Evolutionary conservation across 2,888 invertebrate species (phyloP), one percentile per base, ranked within the genome.

Genomic region (Belgica antarctica): DNA sequence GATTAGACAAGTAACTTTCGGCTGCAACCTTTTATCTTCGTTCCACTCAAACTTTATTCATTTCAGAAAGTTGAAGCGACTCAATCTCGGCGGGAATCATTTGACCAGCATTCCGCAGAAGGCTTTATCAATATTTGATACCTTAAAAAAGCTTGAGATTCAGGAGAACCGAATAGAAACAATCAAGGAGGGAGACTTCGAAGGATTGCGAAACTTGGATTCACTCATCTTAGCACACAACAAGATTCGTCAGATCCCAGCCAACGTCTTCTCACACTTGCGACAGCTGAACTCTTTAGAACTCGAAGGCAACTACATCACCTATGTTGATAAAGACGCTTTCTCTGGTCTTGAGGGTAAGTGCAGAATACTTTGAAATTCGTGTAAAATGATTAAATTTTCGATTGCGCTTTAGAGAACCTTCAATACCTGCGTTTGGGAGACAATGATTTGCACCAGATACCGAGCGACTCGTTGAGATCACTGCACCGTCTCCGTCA

Each of bases 281-380:
- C 86, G 84, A 22, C 84, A 89, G 75, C 83, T 94, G 70, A 94
- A 92, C 80, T 93, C 93, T 2, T 81, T 95, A 77, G 94, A 94
- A 81, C 81, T 95, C 74, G 94, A 94, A 77, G 92, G 92, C 71
- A 94, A 94, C 81, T 85, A 85, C 75, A 94, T 95, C 73, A 85
- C 84, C 73, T 83, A 86, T 74, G 87, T 94, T 74, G 90, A 94
- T 78, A 88, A 89, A 72, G 89, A 90, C 74, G 94, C 94, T 25
- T 95, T 95, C 77, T 84, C 86, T 72, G 94, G 94, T 73, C 83
- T 94, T 66, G 93, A 94, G 87, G 92, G 94, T 93, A 82, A 82
- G 78, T 74, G 34, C 12, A 34, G 34, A 34, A 34, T 34, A 34
- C 7, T 34, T 34, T 34, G 7, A 34, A 34, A 12, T n/a, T n/a